These are phyloP conservation scores for Maniola hyperantus DNA, from an alignment of 2,888 invertebrate species.

Conservation along the genomic window DNA sequence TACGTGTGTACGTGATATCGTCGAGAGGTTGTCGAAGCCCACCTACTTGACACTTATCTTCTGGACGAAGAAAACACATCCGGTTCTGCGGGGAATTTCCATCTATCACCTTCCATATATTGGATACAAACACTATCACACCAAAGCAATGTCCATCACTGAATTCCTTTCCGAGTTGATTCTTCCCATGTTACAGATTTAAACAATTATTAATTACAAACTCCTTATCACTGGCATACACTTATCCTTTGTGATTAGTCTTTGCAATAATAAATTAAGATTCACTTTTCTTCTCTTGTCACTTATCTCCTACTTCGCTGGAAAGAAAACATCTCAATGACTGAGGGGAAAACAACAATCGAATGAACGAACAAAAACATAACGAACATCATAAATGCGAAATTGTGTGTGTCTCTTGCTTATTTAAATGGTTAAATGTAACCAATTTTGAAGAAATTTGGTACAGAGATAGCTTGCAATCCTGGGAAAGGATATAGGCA, in stretches of 20 bases:
- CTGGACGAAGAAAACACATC: constrained; percentile 58
- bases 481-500: too few species aligned
- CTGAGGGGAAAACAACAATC: not conserved
- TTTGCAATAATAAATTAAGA: constrained; percentile 80
- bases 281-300: constrained; percentile 65
- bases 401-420: too few species aligned
- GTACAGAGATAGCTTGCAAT: too few species aligned
- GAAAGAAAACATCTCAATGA: constrained; percentile 46
- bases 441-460: too few species aligned
- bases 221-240: constrained; percentile 68
- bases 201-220: constrained; percentile 55
- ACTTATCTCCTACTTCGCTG: constrained; percentile 72
- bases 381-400: too few species aligned
- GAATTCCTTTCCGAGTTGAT: constrained; percentile 57
- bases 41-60: constrained; percentile 59
- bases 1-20: constrained; percentile 59
- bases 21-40: constrained; percentile 58
- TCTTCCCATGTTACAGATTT: constrained; percentile 64
- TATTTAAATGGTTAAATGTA: too few species aligned
- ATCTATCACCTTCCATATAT: constrained; percentile 74
- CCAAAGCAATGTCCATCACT: constrained; percentile 77
- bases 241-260: constrained; percentile 75
- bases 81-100: constrained; percentile 71
- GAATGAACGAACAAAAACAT: constrained; percentile 11
- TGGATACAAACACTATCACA: constrained; percentile 81